phyloP scores from a whole-genome alignment of 2,888 invertebrate genomes.

The Orchesella flavescens region DNA sequence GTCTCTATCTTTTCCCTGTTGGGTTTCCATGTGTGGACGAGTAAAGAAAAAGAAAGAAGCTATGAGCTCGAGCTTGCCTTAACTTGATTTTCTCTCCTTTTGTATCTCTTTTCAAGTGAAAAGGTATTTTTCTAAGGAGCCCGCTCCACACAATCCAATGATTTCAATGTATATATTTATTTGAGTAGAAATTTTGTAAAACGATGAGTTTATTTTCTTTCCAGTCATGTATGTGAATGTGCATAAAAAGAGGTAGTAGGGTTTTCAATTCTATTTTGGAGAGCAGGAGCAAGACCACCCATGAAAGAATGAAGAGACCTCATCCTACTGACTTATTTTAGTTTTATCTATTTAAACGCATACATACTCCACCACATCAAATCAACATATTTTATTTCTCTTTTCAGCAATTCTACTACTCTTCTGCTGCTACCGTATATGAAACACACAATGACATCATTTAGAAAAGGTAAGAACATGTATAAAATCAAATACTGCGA shows the following conservation, averaged over 20 bases:
- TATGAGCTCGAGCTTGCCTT: background rate
- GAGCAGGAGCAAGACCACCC: background rate
- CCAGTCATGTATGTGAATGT: too few species aligned
- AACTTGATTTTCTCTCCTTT: background rate
- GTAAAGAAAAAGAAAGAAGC: too few species aligned
- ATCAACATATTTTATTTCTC: background rate
- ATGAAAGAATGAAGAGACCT: background rate
- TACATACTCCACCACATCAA: background rate
- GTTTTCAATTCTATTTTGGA: too few species aligned
- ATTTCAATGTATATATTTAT: too few species aligned
- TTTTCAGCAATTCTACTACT: background rate
- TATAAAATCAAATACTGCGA: conserved; percentile 55
- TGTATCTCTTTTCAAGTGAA: background rate
- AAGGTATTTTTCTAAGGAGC: background rate
- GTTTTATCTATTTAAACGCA: background rate
- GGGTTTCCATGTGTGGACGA: background rate
- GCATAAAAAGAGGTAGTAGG: too few species aligned
- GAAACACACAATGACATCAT: conserved; percentile 10
- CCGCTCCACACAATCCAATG: background rate
- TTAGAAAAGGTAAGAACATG: conserved; percentile 16
- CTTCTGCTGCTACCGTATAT: background rate
- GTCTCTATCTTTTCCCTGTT: background rate
- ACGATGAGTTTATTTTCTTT: too few species aligned
- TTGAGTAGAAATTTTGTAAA: too few species aligned
- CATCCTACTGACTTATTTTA: background rate